phyloP scores from a whole-genome alignment of 2,888 invertebrate genomes.

The Kryphioiulus occultus region DNA sequence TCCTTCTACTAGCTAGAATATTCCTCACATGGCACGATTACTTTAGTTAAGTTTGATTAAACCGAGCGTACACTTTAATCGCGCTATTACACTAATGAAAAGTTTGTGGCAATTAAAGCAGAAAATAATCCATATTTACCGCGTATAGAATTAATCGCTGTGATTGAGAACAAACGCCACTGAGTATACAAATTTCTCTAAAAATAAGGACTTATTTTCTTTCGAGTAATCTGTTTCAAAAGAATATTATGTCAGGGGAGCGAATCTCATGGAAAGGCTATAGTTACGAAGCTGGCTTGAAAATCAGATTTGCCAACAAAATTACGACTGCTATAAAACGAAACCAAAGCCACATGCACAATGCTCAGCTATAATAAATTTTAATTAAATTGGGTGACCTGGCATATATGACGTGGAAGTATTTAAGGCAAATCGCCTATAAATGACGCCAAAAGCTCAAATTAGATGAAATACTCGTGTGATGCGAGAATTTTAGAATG shows the following conservation, averaged over 20 bases:
- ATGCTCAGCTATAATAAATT: neutral
- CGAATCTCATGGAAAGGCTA: neutral
- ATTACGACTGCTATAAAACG: conserved; percentile 2
- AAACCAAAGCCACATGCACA: conserved; percentile 8
- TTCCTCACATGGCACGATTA: neutral
- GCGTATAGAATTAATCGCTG: neutral
- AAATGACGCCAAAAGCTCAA: neutral
- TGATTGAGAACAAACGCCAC: neutral
- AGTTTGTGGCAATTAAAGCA: neutral
- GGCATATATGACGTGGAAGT: conserved; percentile 23
- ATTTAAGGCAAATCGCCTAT: neutral
- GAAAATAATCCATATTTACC: neutral
- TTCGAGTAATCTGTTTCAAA: neutral
- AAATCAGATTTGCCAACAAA: conserved; percentile 23
- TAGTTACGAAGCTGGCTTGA: neutral
- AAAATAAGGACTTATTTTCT: neutral
- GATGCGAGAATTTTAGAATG: neutral
- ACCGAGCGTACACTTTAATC: neutral
- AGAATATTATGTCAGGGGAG: neutral
- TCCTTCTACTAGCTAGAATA: neutral
- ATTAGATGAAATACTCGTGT: neutral
- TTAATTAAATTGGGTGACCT: conserved; percentile 23
- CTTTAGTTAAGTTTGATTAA: neutral
- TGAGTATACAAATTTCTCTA: neutral
- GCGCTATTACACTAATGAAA: neutral